Evolutionary conservation across 2,797 vertebrate species (phyloP), one percentile per base, ranked within the genome.

Genomic region (Lutjanus campechanus): DNA sequence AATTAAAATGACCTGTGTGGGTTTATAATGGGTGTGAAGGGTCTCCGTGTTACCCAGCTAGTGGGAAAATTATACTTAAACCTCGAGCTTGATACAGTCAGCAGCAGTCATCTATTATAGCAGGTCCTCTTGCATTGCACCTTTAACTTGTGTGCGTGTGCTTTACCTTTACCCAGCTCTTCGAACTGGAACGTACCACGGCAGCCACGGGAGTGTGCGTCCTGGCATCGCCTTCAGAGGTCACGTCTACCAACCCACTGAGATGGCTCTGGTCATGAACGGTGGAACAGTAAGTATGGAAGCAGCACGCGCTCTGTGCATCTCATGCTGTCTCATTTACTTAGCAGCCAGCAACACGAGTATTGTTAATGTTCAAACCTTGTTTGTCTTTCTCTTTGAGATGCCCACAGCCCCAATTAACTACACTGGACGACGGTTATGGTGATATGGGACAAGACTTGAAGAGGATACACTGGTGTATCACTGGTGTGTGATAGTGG

Each of bases 191-290:
- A 97, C 97, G 40, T 98, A 97, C 90, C 97, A 96, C 51, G 94
- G 97, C 0, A 95, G 96, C 91, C 97, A 96, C 5, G 86, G 97
- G 89, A 96, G 94, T 2, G 89, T 90, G 60, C 95, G 97, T 22
- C 97, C 97, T 5, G 97, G 96, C 12, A 96, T 97, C 51, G 98
- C 97, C 1, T 99, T 98, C 89, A 95, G 98, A 85, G 98, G 98
- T 89, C 98, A 99, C 16, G 98, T 99, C 59, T 99, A 99, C 93
- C 98, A 99, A 87, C 98, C 98, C 43, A 99, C 98, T 25, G 98
- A 99, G 95, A 99, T 99, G 98, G 96, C 98, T 46, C 95, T 99
- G 72, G 97, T 99, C 81, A 97, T 99, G 93, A 99, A 99, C 4
- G 98, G 98, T n/a, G 98, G 98, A 82, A 97, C 97, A 69, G 98